Base-by-base conservation (phyloP, 2,888 invertebrate genomes). In the Aphrophora alni region DNA sequence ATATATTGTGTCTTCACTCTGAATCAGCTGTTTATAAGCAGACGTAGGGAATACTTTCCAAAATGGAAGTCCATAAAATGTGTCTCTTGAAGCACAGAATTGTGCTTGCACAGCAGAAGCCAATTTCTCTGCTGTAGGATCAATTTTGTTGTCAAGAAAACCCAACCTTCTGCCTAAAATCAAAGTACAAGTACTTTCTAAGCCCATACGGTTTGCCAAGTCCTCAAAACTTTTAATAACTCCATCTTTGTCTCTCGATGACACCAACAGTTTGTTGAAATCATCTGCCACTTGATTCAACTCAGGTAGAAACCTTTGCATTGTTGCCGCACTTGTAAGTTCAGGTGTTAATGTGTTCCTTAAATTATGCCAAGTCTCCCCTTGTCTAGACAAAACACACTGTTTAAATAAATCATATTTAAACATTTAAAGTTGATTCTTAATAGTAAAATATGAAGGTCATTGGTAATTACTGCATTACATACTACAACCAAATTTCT, bases 121-220 rank as follows among this genome's bases (percentile, higher is more conserved):
- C 44, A 95, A 88, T 78, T 90, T 90, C 0, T 92, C 91, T 25
- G 92, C 91, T 21, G 92, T 90, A 0, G 92, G 91, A 84, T 89
- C 89, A 17, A 87, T 85, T 85, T 89, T 88, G 7, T 80, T 70
- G 85, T 92, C 91, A 14, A 95, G 88, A 87, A 95, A 95, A 0
- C 96, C 95, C 88, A 96, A 91, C 77, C 96, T 90, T 59, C 93
- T 90, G 0, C 96, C 96, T 82, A 96, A 89, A 89, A 96, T 94
- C 81, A 96, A 87, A 0, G 93, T 93, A 86, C 95, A 96, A 10
- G 93, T 93, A 80, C 93, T 93, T 90, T 97, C 97, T 73, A 96
- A 89, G 1, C 95, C 95, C 90, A 96, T 92, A 83, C 93, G 90
- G 86, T 94, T 94, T 0, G 95, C 93, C 76, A 95, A 90, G 83